Conservation (phyloP, 2,797 vertebrate genomes). For the Periparus ater region DNA sequence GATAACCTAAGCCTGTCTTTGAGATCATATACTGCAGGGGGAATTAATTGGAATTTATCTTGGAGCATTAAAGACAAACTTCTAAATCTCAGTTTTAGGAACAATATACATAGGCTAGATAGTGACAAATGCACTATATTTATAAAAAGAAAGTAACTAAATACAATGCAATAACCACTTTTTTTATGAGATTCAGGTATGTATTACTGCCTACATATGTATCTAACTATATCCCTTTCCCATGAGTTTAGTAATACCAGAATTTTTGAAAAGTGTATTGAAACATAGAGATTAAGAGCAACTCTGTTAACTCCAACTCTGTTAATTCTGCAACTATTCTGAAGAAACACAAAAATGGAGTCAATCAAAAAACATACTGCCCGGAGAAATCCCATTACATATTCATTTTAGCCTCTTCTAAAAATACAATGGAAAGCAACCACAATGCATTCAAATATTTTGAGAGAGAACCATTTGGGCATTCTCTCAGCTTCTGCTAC, state of each 20-base stretch:
- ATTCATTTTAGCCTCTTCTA: not conserved
- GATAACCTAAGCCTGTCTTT: not conserved
- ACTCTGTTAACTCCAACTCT: not conserved
- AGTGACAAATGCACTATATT: not conserved
- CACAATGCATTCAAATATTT: not conserved
- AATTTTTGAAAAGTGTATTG: not conserved
- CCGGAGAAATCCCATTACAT: rapidly evolving
- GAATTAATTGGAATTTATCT: not conserved
- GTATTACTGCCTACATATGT: not conserved
- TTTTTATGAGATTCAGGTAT: not conserved
- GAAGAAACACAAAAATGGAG: not conserved
- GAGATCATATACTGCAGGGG: not conserved
- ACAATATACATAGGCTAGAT: not conserved
- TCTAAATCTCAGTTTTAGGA: not conserved
- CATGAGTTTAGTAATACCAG: not conserved
- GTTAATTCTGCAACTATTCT: not conserved
- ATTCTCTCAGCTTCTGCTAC: not conserved
- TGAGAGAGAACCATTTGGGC: not conserved
- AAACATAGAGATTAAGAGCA: not conserved
- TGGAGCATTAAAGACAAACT: not conserved
- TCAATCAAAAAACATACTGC: not conserved
- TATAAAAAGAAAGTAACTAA: not conserved
- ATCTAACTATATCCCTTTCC: not conserved
- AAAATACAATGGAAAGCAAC: not conserved
- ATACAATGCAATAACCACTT: not conserved